phyloP scores from a whole-genome alignment of 1,140 invertebrate species.

The Scaptomyza pallida region DNA sequence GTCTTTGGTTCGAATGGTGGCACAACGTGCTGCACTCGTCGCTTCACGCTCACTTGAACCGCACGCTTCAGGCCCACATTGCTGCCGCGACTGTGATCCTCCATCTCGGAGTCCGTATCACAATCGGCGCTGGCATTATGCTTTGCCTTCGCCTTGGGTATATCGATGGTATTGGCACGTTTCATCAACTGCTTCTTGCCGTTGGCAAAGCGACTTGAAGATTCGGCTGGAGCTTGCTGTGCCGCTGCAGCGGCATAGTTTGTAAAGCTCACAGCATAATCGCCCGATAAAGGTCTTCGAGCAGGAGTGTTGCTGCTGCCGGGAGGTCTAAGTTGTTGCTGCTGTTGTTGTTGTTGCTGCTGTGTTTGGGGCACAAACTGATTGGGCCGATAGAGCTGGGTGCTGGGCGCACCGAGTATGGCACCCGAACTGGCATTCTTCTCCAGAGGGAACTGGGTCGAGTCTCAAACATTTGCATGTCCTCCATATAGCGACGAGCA shows the following conservation, averaged over 20 bases:
- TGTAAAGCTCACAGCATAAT: conserved; percentile 72
- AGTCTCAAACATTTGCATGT: conserved; percentile 85
- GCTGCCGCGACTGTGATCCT: conserved; percentile 54
- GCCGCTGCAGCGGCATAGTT: conserved; percentile 34
- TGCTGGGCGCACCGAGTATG: conserved; percentile 60
- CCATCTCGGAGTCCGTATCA: conserved; percentile 75
- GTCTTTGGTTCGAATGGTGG: conserved; percentile 91
- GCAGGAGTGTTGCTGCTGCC: conserved; percentile 6
- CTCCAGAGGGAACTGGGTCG: conserved; percentile 56
- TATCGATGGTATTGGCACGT: conserved; percentile 94
- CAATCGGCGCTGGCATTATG: conserved; percentile 60
- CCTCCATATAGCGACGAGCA: conserved; percentile 89
- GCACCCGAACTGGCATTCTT: conserved; percentile 76
- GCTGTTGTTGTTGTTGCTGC: neutral
- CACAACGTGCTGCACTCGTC: conserved; percentile 83
- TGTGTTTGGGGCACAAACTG: conserved; percentile 64
- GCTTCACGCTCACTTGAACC: conserved; percentile 86
- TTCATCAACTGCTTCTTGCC: conserved; percentile 92
- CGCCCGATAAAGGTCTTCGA: conserved; percentile 67
- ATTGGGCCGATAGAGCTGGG: conserved; percentile 77
- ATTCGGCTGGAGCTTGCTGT: neutral
- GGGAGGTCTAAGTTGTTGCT: conserved; percentile 27
- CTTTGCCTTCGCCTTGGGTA: conserved; percentile 87
- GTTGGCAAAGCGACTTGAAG: conserved; percentile 85
- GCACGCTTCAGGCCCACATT: conserved; percentile 85